Conservation (phyloP, 2,797 vertebrate genomes). For the Borostomias antarcticus region DNA sequence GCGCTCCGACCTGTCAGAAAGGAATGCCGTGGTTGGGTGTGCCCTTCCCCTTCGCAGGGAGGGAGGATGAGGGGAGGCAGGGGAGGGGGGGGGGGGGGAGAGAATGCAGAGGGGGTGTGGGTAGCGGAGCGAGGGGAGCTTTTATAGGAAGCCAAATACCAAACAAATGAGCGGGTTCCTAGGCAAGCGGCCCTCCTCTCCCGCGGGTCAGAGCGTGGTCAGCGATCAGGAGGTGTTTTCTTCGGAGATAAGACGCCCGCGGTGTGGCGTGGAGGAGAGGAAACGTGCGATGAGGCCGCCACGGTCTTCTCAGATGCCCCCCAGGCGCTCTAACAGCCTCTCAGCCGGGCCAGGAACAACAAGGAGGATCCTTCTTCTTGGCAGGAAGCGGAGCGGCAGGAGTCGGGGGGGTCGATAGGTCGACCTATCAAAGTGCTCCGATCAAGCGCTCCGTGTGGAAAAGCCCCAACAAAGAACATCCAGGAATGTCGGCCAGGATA, state of each 20-base stretch:
- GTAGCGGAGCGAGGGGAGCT: background rate
- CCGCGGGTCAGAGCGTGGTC: background rate
- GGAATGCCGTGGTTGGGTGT: conserved; percentile 35
- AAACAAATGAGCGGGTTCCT: background rate
- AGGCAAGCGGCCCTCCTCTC: background rate
- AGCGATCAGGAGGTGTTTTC: conserved; percentile 3
- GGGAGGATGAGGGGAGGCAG: background rate
- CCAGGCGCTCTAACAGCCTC: background rate
- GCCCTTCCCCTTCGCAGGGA: conserved; percentile 14
- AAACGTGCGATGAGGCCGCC: background rate
- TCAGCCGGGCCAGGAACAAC: conserved; percentile 6
- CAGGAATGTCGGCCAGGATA: background rate
- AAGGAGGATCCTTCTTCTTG: conserved; percentile 5
- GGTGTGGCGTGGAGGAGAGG: background rate
- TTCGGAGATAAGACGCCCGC: background rate
- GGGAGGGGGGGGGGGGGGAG: background rate
- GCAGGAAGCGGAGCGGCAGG: background rate
- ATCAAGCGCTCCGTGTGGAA: background rate
- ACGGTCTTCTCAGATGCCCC: background rate
- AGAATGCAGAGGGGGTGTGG: no score
- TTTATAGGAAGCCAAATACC: conserved; percentile 10
- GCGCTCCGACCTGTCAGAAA: conserved; percentile 32
- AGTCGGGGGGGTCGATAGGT: no score
- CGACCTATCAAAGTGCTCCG: no score
- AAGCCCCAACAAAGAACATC: background rate